phyloP scores from a whole-genome alignment of 2,888 invertebrate genomes.

The Heliconius ethilla region DNA sequence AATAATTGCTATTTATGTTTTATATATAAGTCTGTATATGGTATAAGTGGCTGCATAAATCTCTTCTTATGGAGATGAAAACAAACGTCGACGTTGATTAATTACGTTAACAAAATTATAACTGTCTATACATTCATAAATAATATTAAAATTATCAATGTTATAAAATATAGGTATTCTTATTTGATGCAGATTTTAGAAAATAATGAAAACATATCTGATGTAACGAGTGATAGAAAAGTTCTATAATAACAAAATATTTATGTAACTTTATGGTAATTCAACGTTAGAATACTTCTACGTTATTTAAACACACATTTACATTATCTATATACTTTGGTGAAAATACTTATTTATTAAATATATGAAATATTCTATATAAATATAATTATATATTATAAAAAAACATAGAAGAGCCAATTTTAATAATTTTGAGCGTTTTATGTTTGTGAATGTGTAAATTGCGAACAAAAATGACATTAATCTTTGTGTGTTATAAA shows the following conservation, averaged over 20 bases:
- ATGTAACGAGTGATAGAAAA: slow-evolving; percentile 5
- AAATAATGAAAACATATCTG: slow-evolving; percentile 7
- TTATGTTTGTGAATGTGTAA: neutral
- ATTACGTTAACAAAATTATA: neutral
- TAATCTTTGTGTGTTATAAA: slow-evolving; percentile 24
- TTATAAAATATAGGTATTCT: neutral
- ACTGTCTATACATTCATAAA: neutral
- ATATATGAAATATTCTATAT: too few species aligned
- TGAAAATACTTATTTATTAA: too few species aligned
- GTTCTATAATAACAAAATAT: neutral
- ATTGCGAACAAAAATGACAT: neutral
- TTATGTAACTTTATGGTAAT: neutral
- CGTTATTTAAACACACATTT: too few species aligned
- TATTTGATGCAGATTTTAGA: neutral
- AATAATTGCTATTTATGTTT: neutral
- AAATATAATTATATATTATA: too few species aligned
- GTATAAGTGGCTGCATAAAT: neutral
- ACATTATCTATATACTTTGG: too few species aligned
- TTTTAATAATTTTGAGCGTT: too few species aligned
- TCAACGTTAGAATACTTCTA: neutral
- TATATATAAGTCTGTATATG: neutral
- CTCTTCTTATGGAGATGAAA: neutral
- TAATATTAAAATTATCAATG: neutral
- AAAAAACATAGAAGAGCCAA: too few species aligned
- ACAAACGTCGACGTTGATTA: neutral